A percentile compares a stretch with the other conserved stretches of the same genome.
Evolutionary conservation across 2,113 vertebrate genomes (phyloP).

Genomic region (Vidua chalybeata): DNA sequence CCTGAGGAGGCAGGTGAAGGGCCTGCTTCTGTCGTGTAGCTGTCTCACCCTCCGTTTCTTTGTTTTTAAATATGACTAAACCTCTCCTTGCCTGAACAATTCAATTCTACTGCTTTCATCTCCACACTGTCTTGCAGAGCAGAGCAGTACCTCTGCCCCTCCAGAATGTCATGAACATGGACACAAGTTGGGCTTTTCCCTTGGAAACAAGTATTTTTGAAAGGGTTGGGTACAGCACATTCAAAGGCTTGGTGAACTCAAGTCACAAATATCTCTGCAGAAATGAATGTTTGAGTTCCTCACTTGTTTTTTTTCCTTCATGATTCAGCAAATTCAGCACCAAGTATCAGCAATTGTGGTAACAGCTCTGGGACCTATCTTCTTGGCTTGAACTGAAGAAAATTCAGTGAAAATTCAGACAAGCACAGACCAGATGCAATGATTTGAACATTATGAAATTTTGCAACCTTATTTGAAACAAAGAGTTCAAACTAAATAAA

Average conservation of each 20-base stretch:
- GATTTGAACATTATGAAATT: background rate
- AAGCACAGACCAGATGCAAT: conserved; percentile 1
- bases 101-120: background rate
- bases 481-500: background rate
- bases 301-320: background rate
- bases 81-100: background rate
- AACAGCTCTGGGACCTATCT: background rate
- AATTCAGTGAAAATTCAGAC: conserved; percentile 7
- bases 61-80: background rate
- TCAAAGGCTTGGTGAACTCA: background rate
- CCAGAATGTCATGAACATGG: background rate
- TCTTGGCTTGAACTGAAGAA: background rate
- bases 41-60: background rate
- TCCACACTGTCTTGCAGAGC: background rate
- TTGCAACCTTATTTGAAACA: background rate
- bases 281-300: background rate
- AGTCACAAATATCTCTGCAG: background rate
- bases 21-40: fast-evolving
- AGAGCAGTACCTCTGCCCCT: background rate
- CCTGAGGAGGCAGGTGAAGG: background rate
- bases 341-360: background rate
- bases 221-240: background rate
- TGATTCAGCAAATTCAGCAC: background rate
- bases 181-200: background rate
- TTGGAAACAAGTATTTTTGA: background rate